A percentile compares a stretch with the other conserved stretches of the same genome.
Conservation (phyloP, 2,113 vertebrate genomes). For the Andinoacara biseriatus region DNA sequence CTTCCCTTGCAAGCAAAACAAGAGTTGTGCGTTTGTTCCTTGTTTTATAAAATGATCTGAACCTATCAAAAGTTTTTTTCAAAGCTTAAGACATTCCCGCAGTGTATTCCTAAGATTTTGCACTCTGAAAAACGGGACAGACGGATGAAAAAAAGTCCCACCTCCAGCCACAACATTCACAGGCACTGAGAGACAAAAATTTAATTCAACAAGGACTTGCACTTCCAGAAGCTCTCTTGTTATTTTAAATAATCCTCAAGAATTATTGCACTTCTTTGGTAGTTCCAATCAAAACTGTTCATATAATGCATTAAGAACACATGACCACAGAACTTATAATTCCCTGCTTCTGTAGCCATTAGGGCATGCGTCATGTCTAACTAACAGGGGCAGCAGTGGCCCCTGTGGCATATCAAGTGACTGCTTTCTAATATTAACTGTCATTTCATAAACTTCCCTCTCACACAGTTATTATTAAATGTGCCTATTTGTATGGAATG, state of each 20-base stretch:
- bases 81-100: not conserved
- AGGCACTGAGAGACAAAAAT: not conserved
- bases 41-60: no score
- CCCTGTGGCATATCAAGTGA: slow-evolving; percentile 55
- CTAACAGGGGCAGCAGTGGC: slow-evolving; percentile 14
- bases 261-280: not conserved
- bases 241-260: not conserved
- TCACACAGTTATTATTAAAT: slow-evolving; percentile 24
- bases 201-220: not conserved
- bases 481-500: not conserved
- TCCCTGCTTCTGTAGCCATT: not conserved
- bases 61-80: no score
- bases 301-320: not conserved
- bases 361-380: slow-evolving; percentile 9
- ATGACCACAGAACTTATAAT: slow-evolving; percentile 20
- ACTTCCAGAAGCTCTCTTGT: not conserved
- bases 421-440: slow-evolving; percentile 72
- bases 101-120: not conserved
- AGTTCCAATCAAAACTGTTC: not conserved
- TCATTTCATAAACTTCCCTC: slow-evolving; percentile 33
- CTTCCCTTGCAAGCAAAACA: no score
- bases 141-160: not conserved
- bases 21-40: no score
- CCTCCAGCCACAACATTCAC: not conserved
- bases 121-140: not conserved